phyloP scores from a whole-genome alignment of 2,797 vertebrate species.

The Tenualosa ilisha region DNA sequence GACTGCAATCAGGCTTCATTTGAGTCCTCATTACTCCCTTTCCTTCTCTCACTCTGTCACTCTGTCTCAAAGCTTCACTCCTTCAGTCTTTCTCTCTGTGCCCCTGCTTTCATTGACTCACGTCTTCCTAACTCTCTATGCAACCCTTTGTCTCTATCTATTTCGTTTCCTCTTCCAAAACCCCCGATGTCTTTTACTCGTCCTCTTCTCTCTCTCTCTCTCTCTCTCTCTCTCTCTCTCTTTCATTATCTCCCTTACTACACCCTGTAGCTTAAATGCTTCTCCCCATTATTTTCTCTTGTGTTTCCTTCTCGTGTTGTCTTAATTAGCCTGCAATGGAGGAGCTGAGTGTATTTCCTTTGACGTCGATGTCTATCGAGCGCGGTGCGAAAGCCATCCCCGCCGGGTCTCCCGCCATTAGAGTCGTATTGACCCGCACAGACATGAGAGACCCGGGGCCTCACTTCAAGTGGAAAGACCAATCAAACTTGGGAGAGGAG shows the following conservation, averaged over 20 bases:
- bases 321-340: slow-evolving; percentile 44
- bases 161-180: background rate
- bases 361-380: slow-evolving; percentile 17
- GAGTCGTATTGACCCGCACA: slow-evolving; percentile 30
- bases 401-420: slow-evolving; percentile 15
- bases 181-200: background rate
- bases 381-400: background rate
- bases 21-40: background rate
- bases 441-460: slow-evolving; percentile 26
- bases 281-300: slow-evolving; percentile 11
- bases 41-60: background rate
- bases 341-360: slow-evolving; percentile 29
- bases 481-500: background rate
- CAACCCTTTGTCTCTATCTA: background rate
- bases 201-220: background rate
- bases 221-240: background rate
- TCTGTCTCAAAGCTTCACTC: background rate
- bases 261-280: slow-evolving; percentile 40
- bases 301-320: slow-evolving; percentile 44
- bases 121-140: background rate
- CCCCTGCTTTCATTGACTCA: background rate
- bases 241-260: slow-evolving; percentile 47
- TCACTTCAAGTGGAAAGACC: slow-evolving; percentile 19
- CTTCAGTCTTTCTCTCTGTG: background rate
- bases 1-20: background rate